A percentile compares a stretch with the other conserved stretches of the same genome.
Conservation (phyloP, 92 coral and sea anemone genomes). For the Umimayanthus kanabou region DNA sequence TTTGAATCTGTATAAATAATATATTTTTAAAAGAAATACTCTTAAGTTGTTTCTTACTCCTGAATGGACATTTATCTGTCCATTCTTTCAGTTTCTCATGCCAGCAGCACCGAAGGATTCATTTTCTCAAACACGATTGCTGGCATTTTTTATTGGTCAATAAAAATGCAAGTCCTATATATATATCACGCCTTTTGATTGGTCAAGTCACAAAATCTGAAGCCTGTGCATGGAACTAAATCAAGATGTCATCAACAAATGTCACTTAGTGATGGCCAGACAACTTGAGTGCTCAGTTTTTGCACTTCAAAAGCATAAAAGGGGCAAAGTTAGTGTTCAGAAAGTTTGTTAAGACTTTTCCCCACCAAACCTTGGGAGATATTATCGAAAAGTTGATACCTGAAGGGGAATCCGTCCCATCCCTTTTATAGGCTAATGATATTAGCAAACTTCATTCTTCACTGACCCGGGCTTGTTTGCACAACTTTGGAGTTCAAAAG, state of each 20-base stretch:
- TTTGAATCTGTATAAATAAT: not conserved
- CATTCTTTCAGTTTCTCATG: not conserved
- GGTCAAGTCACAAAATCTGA: not conserved
- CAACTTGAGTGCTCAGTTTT: not conserved
- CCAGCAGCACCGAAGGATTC: not conserved
- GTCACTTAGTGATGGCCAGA: constrained; percentile 1
- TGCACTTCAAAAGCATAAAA: not conserved
- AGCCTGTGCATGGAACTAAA: not conserved
- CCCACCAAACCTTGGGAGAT: not conserved
- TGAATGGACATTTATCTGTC: not conserved
- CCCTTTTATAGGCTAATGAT: not conserved
- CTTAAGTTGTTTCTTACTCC: constrained; percentile 9
- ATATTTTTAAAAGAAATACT: constrained; percentile 1
- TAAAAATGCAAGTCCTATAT: too few species aligned
- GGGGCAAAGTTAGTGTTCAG: not conserved
- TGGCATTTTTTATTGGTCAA: constrained; percentile 9
- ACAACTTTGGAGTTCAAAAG: not conserved
- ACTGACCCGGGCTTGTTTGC: not conserved
- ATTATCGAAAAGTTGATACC: too few species aligned
- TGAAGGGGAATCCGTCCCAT: not conserved
- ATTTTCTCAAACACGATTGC: not conserved
- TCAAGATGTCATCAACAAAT: not conserved
- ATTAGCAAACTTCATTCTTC: not conserved
- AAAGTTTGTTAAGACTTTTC: not conserved
- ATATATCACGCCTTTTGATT: not conserved